Base-by-base conservation (phyloP, 2,888 invertebrate species). In the Rhagophthalmus giganteus region DNA sequence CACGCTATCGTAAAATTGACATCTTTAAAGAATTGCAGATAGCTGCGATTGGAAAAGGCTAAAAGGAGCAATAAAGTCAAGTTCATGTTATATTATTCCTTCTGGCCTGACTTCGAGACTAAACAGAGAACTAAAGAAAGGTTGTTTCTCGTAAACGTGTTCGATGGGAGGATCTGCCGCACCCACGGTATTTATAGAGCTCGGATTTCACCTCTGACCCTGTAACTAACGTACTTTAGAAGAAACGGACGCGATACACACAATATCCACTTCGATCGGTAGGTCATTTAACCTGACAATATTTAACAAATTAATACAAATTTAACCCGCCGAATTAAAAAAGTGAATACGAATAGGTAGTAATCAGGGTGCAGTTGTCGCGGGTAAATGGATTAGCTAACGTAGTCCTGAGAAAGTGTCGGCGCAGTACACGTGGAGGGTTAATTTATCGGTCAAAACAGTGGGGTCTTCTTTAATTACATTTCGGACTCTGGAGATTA, bases 191-290 rank as follows among this genome's bases (percentile, higher is more conserved):
- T 34, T 34, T 34, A 53, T 47, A 47, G 46, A 47, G 42, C 32
- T 40, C 33, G 35, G 33, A 40, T 47, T 53, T 53, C 46, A 53
- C 53, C 53, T 53, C 41, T 53, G 53, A 53, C 53, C 53, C 32
- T 27, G 28, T 46, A 52, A 53, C 39, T 41, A 53, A 42, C 24
- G 47, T 34, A 34, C 16, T 20, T 7, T n/a, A 24, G 9, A 10
- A 34, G 10, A 7, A 11, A 34, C n/a, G 34, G 34, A 20, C 9
- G 24, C 16, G 34, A 20, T 34, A 10, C 9, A 20, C 34, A 5
- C 24, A 34, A 34, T 34, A 34, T 34, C 24, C 34, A 34, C 34
- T 24, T 16, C 20, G 10, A 20, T 34, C 15, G 20, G 16, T 24
- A 24, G 10, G 15, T 2, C 27, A 2, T 27, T 4, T 27, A 9